Evolutionary conservation across 2,113 vertebrate genomes (phyloP).

Genomic region (Apus apus): DNA sequence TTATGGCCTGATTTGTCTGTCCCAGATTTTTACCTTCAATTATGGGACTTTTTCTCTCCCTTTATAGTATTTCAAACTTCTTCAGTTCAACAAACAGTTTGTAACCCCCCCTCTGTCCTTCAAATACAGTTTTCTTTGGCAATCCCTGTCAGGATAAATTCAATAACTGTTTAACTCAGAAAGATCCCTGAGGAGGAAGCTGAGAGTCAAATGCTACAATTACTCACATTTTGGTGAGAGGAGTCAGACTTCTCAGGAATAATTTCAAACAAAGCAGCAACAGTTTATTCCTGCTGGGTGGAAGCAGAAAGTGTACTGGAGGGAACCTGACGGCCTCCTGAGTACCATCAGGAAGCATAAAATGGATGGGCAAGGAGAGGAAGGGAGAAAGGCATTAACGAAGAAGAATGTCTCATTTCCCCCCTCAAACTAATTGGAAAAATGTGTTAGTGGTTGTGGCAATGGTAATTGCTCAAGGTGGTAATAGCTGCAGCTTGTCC

Average conservation of each 20-base stretch:
- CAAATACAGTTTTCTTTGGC: conserved; percentile 69
- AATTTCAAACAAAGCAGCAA: conserved; percentile 20
- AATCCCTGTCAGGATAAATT: conserved; percentile 50
- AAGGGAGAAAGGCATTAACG: conserved; percentile 62
- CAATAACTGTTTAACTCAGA: conserved; percentile 59
- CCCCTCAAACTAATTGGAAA: conserved; percentile 51
- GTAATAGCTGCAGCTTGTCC: conserved; percentile 39
- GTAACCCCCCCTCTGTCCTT: conserved; percentile 29
- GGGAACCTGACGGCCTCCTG: conserved; percentile 21
- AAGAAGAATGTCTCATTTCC: conserved; percentile 68
- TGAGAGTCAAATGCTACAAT: conserved; percentile 54
- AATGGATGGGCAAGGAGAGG: conserved; percentile 43
- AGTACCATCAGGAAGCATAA: conserved; percentile 46
- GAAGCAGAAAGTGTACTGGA: conserved; percentile 41
- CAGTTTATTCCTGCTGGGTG: conserved; percentile 46
- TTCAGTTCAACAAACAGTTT: conserved; percentile 54
- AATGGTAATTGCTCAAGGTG: conserved; percentile 50
- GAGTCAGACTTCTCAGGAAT: conserved; percentile 40
- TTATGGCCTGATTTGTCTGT: conserved; percentile 47
- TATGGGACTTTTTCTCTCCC: conserved; percentile 50
- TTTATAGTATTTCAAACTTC: conserved; percentile 40
- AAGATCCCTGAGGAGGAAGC: conserved; percentile 60
- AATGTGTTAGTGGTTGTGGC: conserved; percentile 56
- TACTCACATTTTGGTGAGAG: conserved; percentile 54
- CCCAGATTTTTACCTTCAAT: conserved; percentile 44